These are phyloP conservation scores for Drosophila mayaguana DNA, from an alignment of 2,888 invertebrate species.

Conservation along the genomic window DNA sequence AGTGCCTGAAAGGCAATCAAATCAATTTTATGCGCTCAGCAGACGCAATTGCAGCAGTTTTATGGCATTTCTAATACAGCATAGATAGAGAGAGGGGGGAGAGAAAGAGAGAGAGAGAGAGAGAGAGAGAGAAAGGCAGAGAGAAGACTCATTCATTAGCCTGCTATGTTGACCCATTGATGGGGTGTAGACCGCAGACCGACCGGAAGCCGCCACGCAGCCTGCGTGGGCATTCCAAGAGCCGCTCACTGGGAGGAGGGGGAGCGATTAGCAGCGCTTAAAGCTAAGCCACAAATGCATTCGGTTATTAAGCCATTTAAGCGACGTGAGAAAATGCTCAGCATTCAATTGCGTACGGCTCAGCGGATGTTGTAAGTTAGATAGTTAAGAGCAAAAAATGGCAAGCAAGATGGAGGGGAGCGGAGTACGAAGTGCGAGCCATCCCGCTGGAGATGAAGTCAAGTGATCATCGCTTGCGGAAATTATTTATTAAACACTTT, in stretches of 20 bases:
- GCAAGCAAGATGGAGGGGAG: slow-evolving; percentile 13
- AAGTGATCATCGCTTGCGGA: slow-evolving; percentile 60
- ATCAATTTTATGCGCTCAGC: slow-evolving; percentile 70
- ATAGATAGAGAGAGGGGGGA: background rate
- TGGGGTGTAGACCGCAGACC: slow-evolving; percentile 72
- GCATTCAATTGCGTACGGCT: slow-evolving; percentile 52
- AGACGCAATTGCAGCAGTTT: slow-evolving; percentile 65
- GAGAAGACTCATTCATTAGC: slow-evolving; percentile 55
- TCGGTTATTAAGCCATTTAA: slow-evolving; percentile 78
- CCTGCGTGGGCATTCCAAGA: slow-evolving; percentile 60
- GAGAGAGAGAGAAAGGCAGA: background rate
- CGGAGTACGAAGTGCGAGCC: background rate
- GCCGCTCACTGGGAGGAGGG: slow-evolving; percentile 16
- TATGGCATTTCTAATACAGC: slow-evolving; percentile 72
- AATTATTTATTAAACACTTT: slow-evolving; percentile 75
- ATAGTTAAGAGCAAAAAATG: slow-evolving; percentile 37
- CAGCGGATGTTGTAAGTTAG: slow-evolving; percentile 63
- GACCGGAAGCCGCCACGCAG: slow-evolving; percentile 67
- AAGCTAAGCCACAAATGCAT: slow-evolving; percentile 78
- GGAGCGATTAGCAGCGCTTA: slow-evolving; percentile 66
- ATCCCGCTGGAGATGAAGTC: slow-evolving; percentile 20
- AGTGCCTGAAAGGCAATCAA: slow-evolving; percentile 64
- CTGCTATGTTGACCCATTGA: slow-evolving; percentile 55
- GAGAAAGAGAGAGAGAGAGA: background rate
- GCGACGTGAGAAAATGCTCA: slow-evolving; percentile 78